These are phyloP conservation scores for Pollenia griseotomentosa DNA, from an alignment of 2,888 invertebrate genomes.

Conservation along the genomic window DNA sequence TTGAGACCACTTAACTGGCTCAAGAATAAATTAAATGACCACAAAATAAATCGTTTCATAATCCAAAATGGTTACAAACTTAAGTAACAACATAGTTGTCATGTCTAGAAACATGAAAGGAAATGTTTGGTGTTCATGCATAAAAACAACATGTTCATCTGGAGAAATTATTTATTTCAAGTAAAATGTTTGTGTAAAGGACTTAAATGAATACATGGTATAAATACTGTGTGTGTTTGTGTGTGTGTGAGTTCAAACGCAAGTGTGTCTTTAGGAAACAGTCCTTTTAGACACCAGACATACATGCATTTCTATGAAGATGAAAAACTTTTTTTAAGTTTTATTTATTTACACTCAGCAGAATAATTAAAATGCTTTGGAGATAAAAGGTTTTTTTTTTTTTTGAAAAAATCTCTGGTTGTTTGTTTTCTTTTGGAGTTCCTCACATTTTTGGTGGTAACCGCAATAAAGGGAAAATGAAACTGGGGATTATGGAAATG, in stretches of 20 bases:
- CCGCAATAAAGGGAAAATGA: background rate
- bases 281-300: conserved; percentile 35
- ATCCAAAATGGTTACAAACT: conserved; percentile 52
- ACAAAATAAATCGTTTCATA: conserved; percentile 70
- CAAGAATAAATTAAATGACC: conserved; percentile 66
- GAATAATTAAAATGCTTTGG: conserved; percentile 26
- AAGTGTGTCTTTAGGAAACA: background rate
- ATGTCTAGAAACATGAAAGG: conserved; percentile 37
- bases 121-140: conserved; percentile 67
- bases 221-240: background rate
- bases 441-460: background rate
- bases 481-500: too few relatives aligned
- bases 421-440: too few relatives aligned
- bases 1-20: conserved; percentile 65
- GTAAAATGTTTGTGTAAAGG: conserved; percentile 3
- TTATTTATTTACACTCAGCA: conserved; percentile 38
- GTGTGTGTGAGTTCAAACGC: background rate
- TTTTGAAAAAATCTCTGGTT: background rate
- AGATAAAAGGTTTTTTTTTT: background rate
- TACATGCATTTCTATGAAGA: conserved; percentile 15
- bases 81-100: conserved; percentile 37
- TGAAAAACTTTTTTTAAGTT: conserved; percentile 12
- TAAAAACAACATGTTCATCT: conserved; percentile 53
- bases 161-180: conserved; percentile 15
- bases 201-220: conserved; percentile 20